Evolutionary conservation across 2,797 vertebrate genomes (phyloP).

Genomic region (Periparus ater): DNA sequence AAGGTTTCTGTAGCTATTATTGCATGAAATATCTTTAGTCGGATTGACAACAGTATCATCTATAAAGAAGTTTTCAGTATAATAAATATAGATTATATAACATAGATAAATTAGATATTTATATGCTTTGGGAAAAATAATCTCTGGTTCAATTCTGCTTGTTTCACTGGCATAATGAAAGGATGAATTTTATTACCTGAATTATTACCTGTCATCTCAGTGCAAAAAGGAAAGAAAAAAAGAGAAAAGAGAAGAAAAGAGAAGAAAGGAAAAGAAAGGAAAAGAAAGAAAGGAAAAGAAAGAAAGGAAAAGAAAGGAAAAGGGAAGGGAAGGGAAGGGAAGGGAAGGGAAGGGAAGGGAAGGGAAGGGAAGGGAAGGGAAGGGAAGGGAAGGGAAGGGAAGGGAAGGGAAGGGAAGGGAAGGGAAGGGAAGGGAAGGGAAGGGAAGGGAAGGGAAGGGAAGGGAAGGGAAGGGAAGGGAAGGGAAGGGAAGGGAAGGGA

Average conservation of each 20-base stretch:
- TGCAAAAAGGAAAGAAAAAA: rapidly evolving
- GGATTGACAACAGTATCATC: not conserved
- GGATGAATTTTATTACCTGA: not conserved
- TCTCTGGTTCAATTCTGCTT: not conserved
- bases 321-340: no score
- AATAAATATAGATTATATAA: not conserved
- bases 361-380: not conserved
- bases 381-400: no score
- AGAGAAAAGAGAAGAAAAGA: rapidly evolving
- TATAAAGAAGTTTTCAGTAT: not conserved
- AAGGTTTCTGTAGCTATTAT: not conserved
- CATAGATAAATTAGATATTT: not conserved
- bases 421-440: not conserved
- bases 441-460: no score
- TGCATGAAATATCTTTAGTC: not conserved
- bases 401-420: no score
- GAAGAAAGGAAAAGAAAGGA: no score
- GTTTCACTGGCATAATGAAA: not conserved
- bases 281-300: no score
- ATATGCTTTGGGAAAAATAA: not conserved
- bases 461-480: not conserved
- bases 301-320: no score
- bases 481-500: not conserved
- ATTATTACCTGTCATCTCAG: not conserved
- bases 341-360: no score